Evolutionary conservation across 2,888 invertebrate species (phyloP).

Genomic region (Arrhopalites spinosus): DNA sequence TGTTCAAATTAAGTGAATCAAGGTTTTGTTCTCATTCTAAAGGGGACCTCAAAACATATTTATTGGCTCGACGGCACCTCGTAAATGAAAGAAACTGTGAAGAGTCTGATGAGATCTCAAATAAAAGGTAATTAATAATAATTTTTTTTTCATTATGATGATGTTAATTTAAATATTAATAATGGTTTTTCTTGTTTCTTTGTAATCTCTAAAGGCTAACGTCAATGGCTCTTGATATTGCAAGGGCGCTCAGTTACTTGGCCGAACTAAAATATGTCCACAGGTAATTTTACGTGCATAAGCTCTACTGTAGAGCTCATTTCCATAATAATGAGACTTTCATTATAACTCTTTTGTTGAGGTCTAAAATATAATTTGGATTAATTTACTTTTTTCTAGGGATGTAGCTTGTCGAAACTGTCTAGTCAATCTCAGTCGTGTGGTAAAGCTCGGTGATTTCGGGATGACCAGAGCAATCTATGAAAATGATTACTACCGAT

Average conservation of each 20-base stretch:
- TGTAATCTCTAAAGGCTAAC: slow-evolving; percentile 70
- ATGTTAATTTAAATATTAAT: no score
- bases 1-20: no score
- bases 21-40: slow-evolving; percentile 34
- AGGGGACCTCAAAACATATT: slow-evolving; percentile 85
- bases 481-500: slow-evolving; percentile 87
- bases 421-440: slow-evolving; percentile 70
- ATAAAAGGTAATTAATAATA: slow-evolving; percentile 60
- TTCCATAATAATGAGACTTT: not conserved
- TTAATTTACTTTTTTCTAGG: no score
- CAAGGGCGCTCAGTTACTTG: slow-evolving; percentile 81
- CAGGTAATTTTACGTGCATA: slow-evolving; percentile 64
- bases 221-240: slow-evolving; percentile 84
- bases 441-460: slow-evolving; percentile 81
- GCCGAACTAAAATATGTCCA: slow-evolving; percentile 85
- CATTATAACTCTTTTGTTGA: not conserved
- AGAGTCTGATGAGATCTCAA: slow-evolving; percentile 77
- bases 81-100: slow-evolving; percentile 69
- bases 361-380: no score
- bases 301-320: not conserved
- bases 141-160: no score
- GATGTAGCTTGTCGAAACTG: slow-evolving; percentile 83
- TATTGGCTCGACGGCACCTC: slow-evolving; percentile 81
- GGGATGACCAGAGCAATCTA: slow-evolving; percentile 89
- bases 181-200: no score